Conservation (phyloP, 2,113 vertebrate species). For the Plecotus auritus region DNA sequence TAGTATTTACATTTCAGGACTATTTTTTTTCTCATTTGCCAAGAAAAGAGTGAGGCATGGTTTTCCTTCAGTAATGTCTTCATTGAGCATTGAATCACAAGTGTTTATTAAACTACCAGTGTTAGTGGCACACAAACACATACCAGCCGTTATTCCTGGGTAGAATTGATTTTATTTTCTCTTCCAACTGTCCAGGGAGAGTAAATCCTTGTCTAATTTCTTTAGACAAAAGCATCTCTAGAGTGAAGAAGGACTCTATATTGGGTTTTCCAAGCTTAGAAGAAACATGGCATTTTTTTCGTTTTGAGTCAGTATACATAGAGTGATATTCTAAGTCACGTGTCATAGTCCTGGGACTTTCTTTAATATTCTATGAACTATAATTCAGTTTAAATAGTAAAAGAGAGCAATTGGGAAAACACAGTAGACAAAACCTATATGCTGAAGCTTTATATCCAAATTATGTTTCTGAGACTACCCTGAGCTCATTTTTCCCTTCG, state of each 20-base stretch:
- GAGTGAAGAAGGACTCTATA: neutral
- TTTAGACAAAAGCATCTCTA: neutral
- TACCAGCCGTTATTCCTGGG: neutral
- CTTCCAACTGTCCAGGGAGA: neutral
- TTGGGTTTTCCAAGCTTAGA: neutral
- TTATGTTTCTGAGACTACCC: neutral
- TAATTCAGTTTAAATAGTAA: neutral
- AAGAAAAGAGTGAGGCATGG: neutral
- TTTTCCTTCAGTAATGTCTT: neutral
- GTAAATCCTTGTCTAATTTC: neutral
- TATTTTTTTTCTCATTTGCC: slow-evolving; percentile 18
- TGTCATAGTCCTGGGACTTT: neutral
- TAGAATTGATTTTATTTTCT: neutral
- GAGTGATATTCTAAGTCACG: neutral
- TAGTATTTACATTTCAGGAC: neutral
- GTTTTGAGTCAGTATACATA: neutral
- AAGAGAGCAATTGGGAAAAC: neutral
- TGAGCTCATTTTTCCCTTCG: neutral
- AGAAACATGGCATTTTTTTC: neutral
- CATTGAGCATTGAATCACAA: neutral
- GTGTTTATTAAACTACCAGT: neutral
- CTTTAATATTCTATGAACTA: neutral
- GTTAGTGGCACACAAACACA: neutral
- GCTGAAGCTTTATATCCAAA: neutral
- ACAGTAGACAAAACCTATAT: neutral